Base-by-base conservation (phyloP, 2,888 invertebrate species). In the Antheraea yamamai region DNA sequence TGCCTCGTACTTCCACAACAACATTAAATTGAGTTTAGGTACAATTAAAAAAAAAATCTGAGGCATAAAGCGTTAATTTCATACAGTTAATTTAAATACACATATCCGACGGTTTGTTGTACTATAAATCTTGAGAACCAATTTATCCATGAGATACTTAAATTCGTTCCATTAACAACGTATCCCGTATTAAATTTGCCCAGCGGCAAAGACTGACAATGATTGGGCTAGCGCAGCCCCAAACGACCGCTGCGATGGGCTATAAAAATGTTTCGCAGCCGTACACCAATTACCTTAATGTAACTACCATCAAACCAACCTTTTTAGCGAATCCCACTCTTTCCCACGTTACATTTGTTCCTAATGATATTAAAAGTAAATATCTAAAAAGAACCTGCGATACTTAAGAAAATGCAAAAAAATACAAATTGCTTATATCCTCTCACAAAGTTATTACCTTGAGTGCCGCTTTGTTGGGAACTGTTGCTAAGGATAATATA, bases 271-370 rank as follows among this genome's bases (percentile, higher is more conserved):
- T 92, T 93, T 90, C 89, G 88, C 87, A 91, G 88, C 88, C 90
- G 89, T 90, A 91, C 86, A 90, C 89, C 93, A 93, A 94, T 94
- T 93, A 94, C 91, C 88, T 92, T 92, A 93, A 93, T 93, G 93
- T 92, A 90, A 90, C 91, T 90, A 90, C 91, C 92, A 91, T 90
- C 90, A 89, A 89, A 92, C 92, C 87, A 91, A 89, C 90, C 91
- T 91, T 92, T 92, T 92, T 89, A 90, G 89, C 88, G 87, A 88
- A 91, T 89, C 87, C 83, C 83, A 83, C 83, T 87, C 85, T 86
- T 89, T 90, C 89, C 87, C 89, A 91, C 87, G 86, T 79, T 90
- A 87, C 84, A 80, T 88, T 90, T 87, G 82, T 84, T 87, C 83
- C 84, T 92, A 92, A 92, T 92, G 85, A 92, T 92, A 91, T 92